These are phyloP conservation scores for Mohoua ochrocephala DNA, from an alignment of 2,113 vertebrate genomes.

Conservation along the genomic window DNA sequence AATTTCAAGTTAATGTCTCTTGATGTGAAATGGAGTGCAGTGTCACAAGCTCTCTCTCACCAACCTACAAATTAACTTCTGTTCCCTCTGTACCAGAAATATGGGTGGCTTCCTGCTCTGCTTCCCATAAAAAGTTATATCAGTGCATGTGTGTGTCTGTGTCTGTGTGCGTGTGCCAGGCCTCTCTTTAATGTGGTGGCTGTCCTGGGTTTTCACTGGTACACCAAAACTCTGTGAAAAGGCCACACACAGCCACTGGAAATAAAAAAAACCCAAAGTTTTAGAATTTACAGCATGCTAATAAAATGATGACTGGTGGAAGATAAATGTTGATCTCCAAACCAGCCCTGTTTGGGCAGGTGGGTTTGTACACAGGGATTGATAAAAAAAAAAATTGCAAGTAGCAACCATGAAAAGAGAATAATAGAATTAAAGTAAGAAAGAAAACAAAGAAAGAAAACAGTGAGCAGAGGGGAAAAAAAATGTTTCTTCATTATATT, in stretches of 20 bases:
- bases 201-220: neutral
- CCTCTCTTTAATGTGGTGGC: neutral
- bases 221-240: neutral
- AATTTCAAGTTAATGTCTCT: conserved; percentile 65
- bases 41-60: conserved; percentile 52
- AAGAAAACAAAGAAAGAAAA: neutral
- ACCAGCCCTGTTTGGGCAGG: neutral
- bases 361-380: neutral
- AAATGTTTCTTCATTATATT: neutral
- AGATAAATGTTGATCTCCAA: neutral
- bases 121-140: neutral
- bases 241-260: fast-evolving
- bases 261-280: neutral
- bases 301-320: neutral
- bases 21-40: conserved; percentile 64
- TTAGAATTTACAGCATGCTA: neutral
- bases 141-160: neutral
- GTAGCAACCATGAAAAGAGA: neutral
- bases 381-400: neutral
- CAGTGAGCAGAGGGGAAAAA: neutral
- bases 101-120: neutral
- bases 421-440: neutral
- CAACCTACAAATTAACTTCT: conserved; percentile 57
- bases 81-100: neutral
- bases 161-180: neutral